phyloP scores from a whole-genome alignment of 2,888 invertebrate species.

The Tipula confusa region DNA sequence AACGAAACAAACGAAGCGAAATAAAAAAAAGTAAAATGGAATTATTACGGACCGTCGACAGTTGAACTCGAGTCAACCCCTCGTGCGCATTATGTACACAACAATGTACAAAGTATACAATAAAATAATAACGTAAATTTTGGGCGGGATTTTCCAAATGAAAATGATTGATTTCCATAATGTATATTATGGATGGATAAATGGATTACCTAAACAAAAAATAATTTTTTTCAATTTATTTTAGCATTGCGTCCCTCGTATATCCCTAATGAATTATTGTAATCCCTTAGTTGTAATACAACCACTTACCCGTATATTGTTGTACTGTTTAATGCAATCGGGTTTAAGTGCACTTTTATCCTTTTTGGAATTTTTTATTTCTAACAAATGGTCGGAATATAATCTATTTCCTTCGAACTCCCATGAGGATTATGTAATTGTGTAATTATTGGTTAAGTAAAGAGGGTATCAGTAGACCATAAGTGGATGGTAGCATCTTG shows the following conservation, averaged over 20 bases:
- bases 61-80: neutral
- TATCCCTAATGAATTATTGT: neutral
- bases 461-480: neutral
- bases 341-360: neutral
- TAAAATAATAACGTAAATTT: neutral
- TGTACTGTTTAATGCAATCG: neutral
- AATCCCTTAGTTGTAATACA: neutral
- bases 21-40: slow-evolving; percentile 9
- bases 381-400: neutral
- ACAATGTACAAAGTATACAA: neutral
- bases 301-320: neutral
- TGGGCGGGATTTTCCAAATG: neutral
- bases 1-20: neutral
- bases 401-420: neutral
- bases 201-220: neutral
- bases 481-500: neutral
- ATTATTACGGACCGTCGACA: neutral
- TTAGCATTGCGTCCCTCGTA: neutral
- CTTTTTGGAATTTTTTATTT: neutral
- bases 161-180: neutral
- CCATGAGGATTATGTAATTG: neutral
- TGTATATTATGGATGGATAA: neutral
- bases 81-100: neutral
- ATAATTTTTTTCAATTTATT: neutral
- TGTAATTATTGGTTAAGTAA: neutral